Evolutionary conservation across 2,113 vertebrate species (phyloP).

Genomic region (Ctenodactylus gundi): DNA sequence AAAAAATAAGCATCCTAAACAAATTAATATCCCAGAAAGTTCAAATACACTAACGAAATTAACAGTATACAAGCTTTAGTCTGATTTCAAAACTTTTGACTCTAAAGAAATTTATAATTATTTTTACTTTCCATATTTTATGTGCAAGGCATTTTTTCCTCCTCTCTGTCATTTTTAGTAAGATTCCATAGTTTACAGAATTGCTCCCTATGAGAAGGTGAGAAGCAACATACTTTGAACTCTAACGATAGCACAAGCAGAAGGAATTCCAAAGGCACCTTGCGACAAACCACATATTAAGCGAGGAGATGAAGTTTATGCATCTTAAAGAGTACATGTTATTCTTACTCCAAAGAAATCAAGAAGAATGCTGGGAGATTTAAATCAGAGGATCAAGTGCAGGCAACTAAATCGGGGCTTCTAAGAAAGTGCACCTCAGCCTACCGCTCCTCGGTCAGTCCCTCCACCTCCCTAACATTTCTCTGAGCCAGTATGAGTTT

Average conservation of each 20-base stretch:
- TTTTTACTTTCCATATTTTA: background rate
- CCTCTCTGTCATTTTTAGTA: background rate
- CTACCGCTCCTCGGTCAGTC: too few relatives aligned
- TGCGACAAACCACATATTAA: background rate
- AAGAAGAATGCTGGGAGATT: background rate
- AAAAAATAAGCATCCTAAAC: background rate
- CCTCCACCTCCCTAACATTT: background rate
- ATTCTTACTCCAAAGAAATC: background rate
- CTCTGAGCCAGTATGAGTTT: background rate
- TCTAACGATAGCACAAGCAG: background rate
- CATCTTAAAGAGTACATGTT: background rate
- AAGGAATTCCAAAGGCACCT: background rate
- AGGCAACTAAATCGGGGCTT: background rate
- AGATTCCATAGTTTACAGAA: background rate
- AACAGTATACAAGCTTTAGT: background rate
- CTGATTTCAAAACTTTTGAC: background rate
- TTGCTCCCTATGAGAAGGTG: background rate
- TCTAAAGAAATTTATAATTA: background rate
- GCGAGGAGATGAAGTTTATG: background rate
- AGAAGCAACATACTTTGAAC: background rate
- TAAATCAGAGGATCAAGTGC: background rate
- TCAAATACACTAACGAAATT: background rate
- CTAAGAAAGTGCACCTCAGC: background rate
- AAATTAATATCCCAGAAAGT: background rate
- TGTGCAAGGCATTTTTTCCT: background rate